phyloP scores from a whole-genome alignment of 2,113 vertebrate species.

The Silurus meridionalis region DNA sequence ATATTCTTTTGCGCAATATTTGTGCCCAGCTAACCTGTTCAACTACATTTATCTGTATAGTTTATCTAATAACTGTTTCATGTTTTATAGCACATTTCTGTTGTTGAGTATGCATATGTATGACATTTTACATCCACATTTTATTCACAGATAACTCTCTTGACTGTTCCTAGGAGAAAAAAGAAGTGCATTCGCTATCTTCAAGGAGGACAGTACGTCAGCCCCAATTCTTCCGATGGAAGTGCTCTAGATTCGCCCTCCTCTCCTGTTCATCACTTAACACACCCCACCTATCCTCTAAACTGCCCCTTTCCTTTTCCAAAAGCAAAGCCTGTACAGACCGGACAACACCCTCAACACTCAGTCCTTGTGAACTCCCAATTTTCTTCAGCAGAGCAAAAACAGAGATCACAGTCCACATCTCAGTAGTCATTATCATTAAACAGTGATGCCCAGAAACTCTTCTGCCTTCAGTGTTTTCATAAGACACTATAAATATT shows the following conservation, averaged over 20 bases:
- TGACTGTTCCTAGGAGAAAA: slow-evolving; percentile 98
- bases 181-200: slow-evolving; percentile 99
- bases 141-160: slow-evolving; percentile 94
- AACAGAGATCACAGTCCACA: slow-evolving; percentile 33
- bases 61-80: not conserved
- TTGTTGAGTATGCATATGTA: slow-evolving; percentile 54
- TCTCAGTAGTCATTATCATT: not conserved
- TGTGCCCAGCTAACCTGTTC: not conserved
- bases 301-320: slow-evolving; percentile 69
- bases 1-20: not conserved
- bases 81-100: slow-evolving; percentile 4
- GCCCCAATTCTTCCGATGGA: slow-evolving; percentile 97
- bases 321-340: slow-evolving; percentile 48
- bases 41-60: not conserved
- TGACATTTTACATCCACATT: slow-evolving; percentile 80
- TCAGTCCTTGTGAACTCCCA: slow-evolving; percentile 68
- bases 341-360: slow-evolving; percentile 65
- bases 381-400: slow-evolving; percentile 67
- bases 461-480: slow-evolving; percentile 5
- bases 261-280: slow-evolving; percentile 71
- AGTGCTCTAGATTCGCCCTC: slow-evolving; percentile 92
- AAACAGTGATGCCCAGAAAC: not conserved
- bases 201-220: slow-evolving; percentile 93
- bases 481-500: not conserved
- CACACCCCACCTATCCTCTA: slow-evolving; percentile 66